These are phyloP conservation scores for Uloborus plumipes DNA, from an alignment of 2,888 invertebrate species.

Conservation along the genomic window DNA sequence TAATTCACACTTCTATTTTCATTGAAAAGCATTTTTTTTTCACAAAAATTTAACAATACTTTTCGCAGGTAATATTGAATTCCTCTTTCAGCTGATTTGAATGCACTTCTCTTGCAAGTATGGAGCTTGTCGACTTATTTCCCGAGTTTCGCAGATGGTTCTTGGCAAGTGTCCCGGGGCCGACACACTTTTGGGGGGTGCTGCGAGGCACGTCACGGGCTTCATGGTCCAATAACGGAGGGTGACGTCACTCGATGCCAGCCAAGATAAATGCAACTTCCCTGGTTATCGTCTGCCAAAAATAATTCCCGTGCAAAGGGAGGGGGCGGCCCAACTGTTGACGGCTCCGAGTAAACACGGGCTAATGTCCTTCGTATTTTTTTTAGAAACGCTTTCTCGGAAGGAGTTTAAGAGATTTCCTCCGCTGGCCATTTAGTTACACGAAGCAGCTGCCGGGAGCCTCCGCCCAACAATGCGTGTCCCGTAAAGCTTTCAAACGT, in stretches of 20 bases:
- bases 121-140: too few species aligned
- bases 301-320: constrained; percentile 25
- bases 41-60: too few species aligned
- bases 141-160: constrained; percentile 18
- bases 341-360: constrained; percentile 56
- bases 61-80: neutral
- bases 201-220: constrained; percentile 17
- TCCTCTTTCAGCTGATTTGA: neutral
- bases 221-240: constrained; percentile 52
- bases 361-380: constrained; percentile 53
- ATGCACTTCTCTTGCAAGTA: neutral
- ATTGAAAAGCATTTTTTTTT: too few species aligned
- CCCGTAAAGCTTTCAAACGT: too few species aligned
- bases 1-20: too few species aligned
- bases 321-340: constrained; percentile 49
- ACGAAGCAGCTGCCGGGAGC: constrained; percentile 12
- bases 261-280: constrained; percentile 39
- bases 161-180: constrained; percentile 44
- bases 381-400: constrained; percentile 1
- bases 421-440: constrained; percentile 7
- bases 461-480: too few species aligned
- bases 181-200: neutral
- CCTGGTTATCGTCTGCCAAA: constrained; percentile 34
- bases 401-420: too few species aligned
- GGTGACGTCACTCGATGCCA: constrained; percentile 58